Conservation (phyloP, 2,888 invertebrate genomes). For the Diplolepis rosae region DNA sequence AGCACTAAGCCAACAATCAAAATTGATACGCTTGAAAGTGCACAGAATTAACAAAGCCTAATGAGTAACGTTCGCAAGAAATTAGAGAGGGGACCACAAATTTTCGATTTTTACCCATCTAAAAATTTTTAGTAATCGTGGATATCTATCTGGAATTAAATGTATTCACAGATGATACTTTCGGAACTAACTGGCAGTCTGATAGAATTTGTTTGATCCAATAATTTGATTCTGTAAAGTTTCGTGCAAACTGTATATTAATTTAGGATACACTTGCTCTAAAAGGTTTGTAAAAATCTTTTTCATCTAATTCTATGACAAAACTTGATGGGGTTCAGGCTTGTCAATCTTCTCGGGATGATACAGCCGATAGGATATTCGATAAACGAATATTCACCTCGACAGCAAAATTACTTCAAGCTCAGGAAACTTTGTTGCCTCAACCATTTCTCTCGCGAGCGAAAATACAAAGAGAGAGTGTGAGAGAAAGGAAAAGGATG, state of each 20-base stretch:
- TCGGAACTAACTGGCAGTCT: too few species aligned
- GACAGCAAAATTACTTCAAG: conserved; percentile 28
- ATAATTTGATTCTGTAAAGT: too few species aligned
- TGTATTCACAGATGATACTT: too few species aligned
- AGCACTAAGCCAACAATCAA: conserved; percentile 3
- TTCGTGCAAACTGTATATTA: neutral
- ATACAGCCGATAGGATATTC: conserved; percentile 24
- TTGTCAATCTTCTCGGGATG: conserved; percentile 25
- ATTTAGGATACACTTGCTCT: neutral
- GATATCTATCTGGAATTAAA: too few species aligned
- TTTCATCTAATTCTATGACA: conserved; percentile 21
- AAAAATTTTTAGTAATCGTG: too few species aligned
- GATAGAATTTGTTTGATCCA: too few species aligned
- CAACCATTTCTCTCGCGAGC: conserved; percentile 22
- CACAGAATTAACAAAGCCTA: neutral
- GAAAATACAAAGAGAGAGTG: conserved; percentile 3
- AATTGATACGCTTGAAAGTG: neutral
- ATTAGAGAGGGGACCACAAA: too few species aligned
- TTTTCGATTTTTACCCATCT: too few species aligned
- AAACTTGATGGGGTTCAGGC: conserved; percentile 20
- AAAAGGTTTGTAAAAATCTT: conserved; percentile 10
- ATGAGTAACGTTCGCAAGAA: neutral
- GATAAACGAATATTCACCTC: conserved; percentile 29
- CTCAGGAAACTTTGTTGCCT: conserved; percentile 25
- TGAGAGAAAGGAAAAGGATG: neutral